Conservation (phyloP, 2,797 vertebrate genomes). For the Spinus pinus region DNA sequence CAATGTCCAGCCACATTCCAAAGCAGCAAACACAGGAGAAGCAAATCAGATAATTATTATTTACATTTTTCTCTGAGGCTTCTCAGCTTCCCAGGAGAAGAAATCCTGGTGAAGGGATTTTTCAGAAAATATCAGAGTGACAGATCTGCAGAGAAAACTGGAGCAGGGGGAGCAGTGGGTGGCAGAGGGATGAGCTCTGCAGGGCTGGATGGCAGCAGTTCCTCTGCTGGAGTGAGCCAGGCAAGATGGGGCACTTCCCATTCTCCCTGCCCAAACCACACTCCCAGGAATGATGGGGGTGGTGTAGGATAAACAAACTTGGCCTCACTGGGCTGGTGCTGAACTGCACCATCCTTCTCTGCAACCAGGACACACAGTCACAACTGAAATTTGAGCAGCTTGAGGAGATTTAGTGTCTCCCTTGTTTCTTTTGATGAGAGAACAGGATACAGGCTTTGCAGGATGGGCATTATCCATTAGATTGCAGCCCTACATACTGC, state of each 20-base stretch:
- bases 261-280: neutral
- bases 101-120: too few species aligned
- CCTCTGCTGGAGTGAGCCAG: neutral
- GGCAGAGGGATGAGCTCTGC: neutral
- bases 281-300: neutral
- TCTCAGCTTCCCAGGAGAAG: too few species aligned
- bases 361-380: neutral
- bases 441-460: neutral
- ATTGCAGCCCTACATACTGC: neutral
- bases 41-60: too few species aligned
- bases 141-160: too few species aligned
- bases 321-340: neutral
- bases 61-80: too few species aligned
- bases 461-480: neutral
- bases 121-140: too few species aligned
- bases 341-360: neutral
- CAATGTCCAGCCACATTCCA: too few species aligned
- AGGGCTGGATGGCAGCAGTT: neutral
- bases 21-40: too few species aligned
- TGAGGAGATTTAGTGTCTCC: neutral
- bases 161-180: neutral
- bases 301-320: neutral
- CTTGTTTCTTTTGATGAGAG: neutral
- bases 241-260: accelerated
- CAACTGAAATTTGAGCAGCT: neutral